Percentiles rank a stretch among this genome's conserved stretches.
Conservation (phyloP, 2,797 vertebrate genomes). For the Astyanax mexicanus region DNA sequence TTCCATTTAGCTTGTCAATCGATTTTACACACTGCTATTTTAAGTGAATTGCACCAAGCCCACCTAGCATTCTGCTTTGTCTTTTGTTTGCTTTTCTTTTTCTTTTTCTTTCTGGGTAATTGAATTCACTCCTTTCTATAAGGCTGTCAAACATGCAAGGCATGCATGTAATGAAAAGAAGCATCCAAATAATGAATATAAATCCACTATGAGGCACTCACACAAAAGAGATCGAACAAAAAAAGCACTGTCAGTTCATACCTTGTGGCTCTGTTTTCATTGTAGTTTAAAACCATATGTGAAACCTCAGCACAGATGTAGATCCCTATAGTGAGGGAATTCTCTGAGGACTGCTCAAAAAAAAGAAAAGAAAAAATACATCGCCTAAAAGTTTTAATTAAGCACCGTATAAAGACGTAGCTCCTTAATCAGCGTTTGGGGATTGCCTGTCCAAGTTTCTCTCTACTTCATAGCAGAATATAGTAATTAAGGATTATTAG, state of each 20-base stretch:
- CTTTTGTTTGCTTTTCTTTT: no score
- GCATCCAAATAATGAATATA: not conserved
- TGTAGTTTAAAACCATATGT: not conserved
- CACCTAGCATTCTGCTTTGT: no score
- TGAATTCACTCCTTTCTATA: not conserved
- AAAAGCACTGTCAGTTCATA: not conserved
- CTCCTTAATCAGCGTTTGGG: not conserved
- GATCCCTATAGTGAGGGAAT: not conserved
- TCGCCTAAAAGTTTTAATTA: slow-evolving; percentile 15
- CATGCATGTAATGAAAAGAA: not conserved
- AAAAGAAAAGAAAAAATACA: not conserved
- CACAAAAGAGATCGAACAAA: not conserved
- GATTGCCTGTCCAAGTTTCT: not conserved
- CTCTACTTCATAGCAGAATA: not conserved
- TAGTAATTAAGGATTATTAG: not conserved
- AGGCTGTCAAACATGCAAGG: not conserved
- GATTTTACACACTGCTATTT: no score
- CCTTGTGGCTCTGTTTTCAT: not conserved
- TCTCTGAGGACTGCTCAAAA: not conserved
- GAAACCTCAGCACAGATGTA: not conserved
- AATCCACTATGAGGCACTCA: not conserved
- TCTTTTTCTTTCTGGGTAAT: not conserved
- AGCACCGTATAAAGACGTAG: not conserved
- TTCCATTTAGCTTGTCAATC: no score
- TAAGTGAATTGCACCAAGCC: no score